phyloP scores from a whole-genome alignment of 2,888 invertebrate genomes.

The Apantesis nais region DNA sequence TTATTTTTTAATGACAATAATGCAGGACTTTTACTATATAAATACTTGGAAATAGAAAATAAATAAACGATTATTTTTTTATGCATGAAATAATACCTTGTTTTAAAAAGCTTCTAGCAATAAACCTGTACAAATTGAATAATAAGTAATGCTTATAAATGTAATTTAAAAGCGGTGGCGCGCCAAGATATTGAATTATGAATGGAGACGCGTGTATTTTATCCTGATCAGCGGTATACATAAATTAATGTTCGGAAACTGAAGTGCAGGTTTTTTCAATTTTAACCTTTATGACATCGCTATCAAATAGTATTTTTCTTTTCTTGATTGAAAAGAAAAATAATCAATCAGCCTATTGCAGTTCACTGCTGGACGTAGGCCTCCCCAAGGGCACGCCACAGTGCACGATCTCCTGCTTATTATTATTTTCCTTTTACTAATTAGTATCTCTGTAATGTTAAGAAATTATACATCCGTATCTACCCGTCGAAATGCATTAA shows the following conservation, averaged over 20 bases:
- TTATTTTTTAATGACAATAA: background rate
- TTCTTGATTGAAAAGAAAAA: no score
- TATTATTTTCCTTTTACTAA: no score
- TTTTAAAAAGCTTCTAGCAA: constrained; percentile 5
- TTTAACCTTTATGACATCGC: background rate
- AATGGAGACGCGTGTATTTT: background rate
- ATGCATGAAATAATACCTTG: background rate
- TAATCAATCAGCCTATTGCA: no score
- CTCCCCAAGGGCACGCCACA: no score
- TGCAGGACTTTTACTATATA: background rate
- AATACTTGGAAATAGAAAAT: no score
- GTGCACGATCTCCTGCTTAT: no score
- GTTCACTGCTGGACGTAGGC: no score
- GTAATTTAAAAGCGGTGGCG: background rate
- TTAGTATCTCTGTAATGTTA: background rate
- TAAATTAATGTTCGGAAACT: background rate
- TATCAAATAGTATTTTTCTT: background rate
- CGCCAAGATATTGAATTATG: background rate
- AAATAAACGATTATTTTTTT: background rate
- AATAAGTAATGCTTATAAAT: background rate
- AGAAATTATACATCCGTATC: background rate
- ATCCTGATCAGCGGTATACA: background rate
- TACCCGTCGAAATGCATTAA: background rate
- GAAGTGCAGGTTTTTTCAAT: background rate
- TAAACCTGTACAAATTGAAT: background rate